These are phyloP conservation scores for Xiphorhynchus elegans DNA, from an alignment of 2,113 vertebrate species.

Conservation along the genomic window DNA sequence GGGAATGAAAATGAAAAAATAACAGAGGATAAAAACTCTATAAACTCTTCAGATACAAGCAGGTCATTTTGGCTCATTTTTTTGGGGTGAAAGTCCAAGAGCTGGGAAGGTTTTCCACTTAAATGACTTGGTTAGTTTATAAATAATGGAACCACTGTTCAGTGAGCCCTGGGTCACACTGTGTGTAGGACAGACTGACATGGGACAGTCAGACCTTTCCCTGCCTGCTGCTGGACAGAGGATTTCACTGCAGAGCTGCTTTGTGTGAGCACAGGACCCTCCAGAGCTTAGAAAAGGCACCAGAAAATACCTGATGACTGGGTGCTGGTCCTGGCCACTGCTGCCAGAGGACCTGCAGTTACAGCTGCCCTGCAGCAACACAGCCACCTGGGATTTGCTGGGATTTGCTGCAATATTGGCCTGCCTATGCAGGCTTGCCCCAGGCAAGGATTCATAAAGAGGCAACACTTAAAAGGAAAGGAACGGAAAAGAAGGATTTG, in stretches of 20 bases:
- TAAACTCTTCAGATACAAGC: background rate
- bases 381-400: background rate
- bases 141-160: background rate
- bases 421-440: background rate
- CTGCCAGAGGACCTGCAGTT: background rate
- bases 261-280: background rate
- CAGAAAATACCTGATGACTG: background rate
- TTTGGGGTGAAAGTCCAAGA: background rate
- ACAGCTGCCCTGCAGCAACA: background rate
- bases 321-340: background rate
- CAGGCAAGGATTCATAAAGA: background rate
- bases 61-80: background rate
- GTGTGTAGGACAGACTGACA: rapidly evolving
- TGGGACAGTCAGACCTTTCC: background rate
- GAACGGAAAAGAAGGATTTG: background rate
- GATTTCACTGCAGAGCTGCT: background rate
- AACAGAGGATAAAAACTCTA: background rate
- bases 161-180: background rate
- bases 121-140: background rate
- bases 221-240: background rate
- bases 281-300: background rate
- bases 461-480: background rate
- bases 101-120: background rate
- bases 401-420: background rate
- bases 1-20: constrained; percentile 32